phyloP scores from a whole-genome alignment of 2,888 invertebrate genomes.

The Melinopterus prodromus region DNA sequence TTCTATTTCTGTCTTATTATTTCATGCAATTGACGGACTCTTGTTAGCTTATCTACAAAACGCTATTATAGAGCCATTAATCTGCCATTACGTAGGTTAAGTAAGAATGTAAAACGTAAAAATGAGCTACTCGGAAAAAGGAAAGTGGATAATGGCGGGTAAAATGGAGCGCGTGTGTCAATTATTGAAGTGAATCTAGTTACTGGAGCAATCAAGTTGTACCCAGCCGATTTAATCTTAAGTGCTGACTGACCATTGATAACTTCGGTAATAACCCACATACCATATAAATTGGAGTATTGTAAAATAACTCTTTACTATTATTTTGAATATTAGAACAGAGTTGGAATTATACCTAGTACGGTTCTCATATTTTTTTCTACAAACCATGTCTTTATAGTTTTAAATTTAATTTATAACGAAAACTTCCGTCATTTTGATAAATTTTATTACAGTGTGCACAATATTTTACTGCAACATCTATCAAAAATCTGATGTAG shows the following conservation, averaged over 20 bases:
- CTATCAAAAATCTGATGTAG: no score
- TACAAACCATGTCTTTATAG: no score
- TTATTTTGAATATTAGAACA: no score
- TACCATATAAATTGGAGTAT: background rate
- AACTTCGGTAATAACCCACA: background rate
- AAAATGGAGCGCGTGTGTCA: background rate
- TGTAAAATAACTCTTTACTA: no score
- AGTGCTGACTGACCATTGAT: background rate
- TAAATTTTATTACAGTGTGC: no score
- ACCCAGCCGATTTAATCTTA: background rate
- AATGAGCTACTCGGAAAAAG: background rate
- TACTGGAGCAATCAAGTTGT: background rate
- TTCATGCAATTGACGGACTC: background rate
- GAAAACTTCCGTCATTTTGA: no score
- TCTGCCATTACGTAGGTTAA: background rate
- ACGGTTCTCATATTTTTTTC: no score
- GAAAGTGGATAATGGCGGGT: background rate
- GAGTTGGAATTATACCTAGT: no score
- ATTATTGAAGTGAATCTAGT: background rate
- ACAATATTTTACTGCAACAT: no score
- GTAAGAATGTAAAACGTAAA: constrained; percentile 4
- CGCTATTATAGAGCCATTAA: constrained; percentile 4
- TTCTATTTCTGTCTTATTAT: background rate
- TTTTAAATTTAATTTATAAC: no score
- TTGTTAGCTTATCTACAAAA: background rate